phyloP scores from a whole-genome alignment of 2,797 vertebrate species.

The Cheracebus regulus region DNA sequence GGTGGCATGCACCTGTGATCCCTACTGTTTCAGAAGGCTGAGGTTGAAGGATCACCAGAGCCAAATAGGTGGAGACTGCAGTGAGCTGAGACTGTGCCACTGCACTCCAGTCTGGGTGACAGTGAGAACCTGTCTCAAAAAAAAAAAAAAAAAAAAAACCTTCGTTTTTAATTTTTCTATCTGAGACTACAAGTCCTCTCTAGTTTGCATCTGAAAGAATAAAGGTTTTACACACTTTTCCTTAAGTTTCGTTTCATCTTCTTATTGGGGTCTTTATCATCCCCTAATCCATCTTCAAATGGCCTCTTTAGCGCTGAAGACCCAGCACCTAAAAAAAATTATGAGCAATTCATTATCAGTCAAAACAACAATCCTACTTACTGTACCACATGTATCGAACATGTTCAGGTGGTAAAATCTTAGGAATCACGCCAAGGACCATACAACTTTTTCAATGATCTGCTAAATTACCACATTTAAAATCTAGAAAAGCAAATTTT shows the following conservation, averaged over 20 bases:
- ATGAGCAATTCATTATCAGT: conserved; percentile 43
- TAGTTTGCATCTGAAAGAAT: conserved; percentile 34
- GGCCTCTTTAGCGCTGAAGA: conserved; percentile 94
- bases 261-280: conserved; percentile 98
- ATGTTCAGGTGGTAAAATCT: conserved; percentile 26
- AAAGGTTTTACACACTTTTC: conserved; percentile 89
- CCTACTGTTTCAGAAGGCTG: background rate
- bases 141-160: too few species aligned
- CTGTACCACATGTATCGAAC: background rate
- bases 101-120: background rate
- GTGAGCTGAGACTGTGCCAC: background rate
- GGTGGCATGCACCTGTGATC: background rate
- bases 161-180: conserved; percentile 2
- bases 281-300: conserved; percentile 93
- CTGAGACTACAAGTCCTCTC: conserved; percentile 29
- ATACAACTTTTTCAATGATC: background rate
- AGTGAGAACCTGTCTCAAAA: background rate
- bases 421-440: background rate
- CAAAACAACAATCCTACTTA: background rate
- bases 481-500: conserved; percentile 40
- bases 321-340: conserved; percentile 83
- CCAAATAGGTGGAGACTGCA: background rate
- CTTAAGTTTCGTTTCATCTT: conserved; percentile 99
- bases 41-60: background rate
- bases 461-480: conserved; percentile 21